Percentiles rank a stretch among this genome's conserved stretches.
Evolutionary conservation across 1,140 invertebrate genomes (phyloP).

Genomic region (Bicyclus anynana): DNA sequence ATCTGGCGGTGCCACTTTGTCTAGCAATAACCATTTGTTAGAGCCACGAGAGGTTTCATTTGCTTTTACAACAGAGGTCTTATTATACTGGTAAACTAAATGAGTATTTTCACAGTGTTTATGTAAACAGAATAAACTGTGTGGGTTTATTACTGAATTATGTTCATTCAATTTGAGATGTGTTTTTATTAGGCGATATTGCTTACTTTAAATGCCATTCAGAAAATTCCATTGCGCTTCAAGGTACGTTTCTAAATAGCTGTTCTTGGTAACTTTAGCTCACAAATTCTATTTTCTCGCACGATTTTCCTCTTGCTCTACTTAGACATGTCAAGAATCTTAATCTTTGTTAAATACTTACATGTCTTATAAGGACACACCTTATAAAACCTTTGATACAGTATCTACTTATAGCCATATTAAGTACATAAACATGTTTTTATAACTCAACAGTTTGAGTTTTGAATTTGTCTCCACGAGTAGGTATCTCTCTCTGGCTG

Average conservation of each 20-base stretch:
- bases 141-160: conserved; percentile 29
- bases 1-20: background rate
- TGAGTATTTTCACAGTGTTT: conserved; percentile 19
- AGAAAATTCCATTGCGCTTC: too few relatives aligned
- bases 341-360: background rate
- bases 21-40: background rate
- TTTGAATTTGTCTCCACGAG: too few relatives aligned
- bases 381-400: background rate
- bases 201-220: too few relatives aligned
- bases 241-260: too few relatives aligned
- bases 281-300: background rate
- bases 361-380: background rate
- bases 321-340: background rate
- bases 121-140: conserved; percentile 48
- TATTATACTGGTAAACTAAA: conserved; percentile 2
- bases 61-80: background rate
- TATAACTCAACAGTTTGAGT: too few relatives aligned
- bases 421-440: too few relatives aligned
- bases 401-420: too few relatives aligned
- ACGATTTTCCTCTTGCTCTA: background rate
- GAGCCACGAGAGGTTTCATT: background rate
- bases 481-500: too few relatives aligned
- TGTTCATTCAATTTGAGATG: background rate
- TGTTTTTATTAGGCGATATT: too few relatives aligned
- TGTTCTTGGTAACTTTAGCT: background rate